These are phyloP conservation scores for Argyra leucocephala DNA, from an alignment of 2,888 invertebrate species.

Conservation along the genomic window DNA sequence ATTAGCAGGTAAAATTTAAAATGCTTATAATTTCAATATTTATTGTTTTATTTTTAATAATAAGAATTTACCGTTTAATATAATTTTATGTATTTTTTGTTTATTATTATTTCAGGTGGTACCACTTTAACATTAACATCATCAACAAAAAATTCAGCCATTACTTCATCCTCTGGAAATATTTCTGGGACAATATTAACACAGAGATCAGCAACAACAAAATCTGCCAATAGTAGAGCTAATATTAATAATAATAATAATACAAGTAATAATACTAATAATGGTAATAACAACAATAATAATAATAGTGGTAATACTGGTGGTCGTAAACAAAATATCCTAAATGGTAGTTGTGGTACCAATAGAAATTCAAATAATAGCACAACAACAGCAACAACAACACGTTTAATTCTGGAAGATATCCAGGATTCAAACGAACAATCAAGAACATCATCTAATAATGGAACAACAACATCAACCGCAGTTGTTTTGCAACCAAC, in stretches of 20 bases:
- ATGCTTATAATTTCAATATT: no score
- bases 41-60: neutral
- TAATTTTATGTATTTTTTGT: neutral
- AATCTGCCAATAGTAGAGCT: slow-evolving; percentile 22
- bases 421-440: slow-evolving; percentile 33
- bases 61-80: neutral
- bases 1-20: slow-evolving; percentile 25
- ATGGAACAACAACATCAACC: slow-evolving; percentile 14
- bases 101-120: neutral
- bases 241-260: slow-evolving; percentile 23
- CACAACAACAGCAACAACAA: slow-evolving; percentile 23
- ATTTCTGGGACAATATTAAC: neutral
- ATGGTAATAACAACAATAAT: slow-evolving; percentile 27
- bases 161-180: neutral
- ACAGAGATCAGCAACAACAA: slow-evolving; percentile 17
- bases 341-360: slow-evolving; percentile 15
- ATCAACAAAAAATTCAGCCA: slow-evolving; percentile 20
- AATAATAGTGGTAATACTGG: slow-evolving; percentile 21
- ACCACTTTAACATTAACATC: slow-evolving; percentile 23
- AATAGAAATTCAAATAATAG: slow-evolving; percentile 26
- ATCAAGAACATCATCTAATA: slow-evolving; percentile 17
- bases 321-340: slow-evolving; percentile 7
- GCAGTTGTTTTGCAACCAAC: neutral
- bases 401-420: slow-evolving; percentile 30
- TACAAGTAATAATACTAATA: slow-evolving; percentile 25